These are phyloP conservation scores for Salpingus planirostris DNA, from an alignment of 2,888 invertebrate genomes.

Conservation along the genomic window DNA sequence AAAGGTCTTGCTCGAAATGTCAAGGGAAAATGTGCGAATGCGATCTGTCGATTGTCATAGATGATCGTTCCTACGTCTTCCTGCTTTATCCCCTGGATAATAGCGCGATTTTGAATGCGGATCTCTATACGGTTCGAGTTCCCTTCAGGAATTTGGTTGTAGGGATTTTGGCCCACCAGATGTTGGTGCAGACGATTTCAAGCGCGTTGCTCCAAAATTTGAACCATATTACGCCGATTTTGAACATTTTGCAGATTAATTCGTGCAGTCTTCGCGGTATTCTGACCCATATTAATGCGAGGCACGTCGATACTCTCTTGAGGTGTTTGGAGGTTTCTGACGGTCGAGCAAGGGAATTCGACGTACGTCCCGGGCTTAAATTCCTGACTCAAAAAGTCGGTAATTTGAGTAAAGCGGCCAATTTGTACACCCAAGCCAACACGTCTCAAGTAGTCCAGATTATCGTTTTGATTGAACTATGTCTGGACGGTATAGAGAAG, in stretches of 20 bases:
- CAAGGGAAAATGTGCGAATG: slow-evolving; percentile 39
- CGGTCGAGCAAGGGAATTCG: slow-evolving; percentile 75
- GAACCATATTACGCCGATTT: slow-evolving; percentile 39
- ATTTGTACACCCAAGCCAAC: slow-evolving; percentile 86
- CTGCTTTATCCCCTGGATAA: slow-evolving; percentile 73
- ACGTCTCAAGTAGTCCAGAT: slow-evolving; percentile 87
- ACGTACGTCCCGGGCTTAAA: slow-evolving; percentile 83
- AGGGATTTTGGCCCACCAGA: slow-evolving; percentile 84
- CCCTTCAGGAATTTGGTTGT: slow-evolving; percentile 83
- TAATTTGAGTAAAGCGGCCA: slow-evolving; percentile 75
- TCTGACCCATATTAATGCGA: slow-evolving; percentile 45
- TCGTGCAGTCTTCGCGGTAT: slow-evolving; percentile 38
- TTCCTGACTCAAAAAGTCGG: slow-evolving; percentile 91
- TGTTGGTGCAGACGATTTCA: slow-evolving; percentile 84
- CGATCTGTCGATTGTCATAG: slow-evolving; percentile 48
- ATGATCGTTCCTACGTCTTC: slow-evolving; percentile 84
- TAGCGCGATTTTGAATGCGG: slow-evolving; percentile 61
- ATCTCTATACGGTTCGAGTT: slow-evolving; percentile 72
- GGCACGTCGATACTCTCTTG: slow-evolving; percentile 61
- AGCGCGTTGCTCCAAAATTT: slow-evolving; percentile 67
- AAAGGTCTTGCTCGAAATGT: slow-evolving; percentile 36
- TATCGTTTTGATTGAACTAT: slow-evolving; percentile 77
- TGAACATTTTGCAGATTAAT: slow-evolving; percentile 40
- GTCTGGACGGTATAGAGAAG: slow-evolving; percentile 60
- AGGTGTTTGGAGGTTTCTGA: slow-evolving; percentile 77